phyloP scores from a whole-genome alignment of 2,797 vertebrate species.

The Acanthopagrus latus region DNA sequence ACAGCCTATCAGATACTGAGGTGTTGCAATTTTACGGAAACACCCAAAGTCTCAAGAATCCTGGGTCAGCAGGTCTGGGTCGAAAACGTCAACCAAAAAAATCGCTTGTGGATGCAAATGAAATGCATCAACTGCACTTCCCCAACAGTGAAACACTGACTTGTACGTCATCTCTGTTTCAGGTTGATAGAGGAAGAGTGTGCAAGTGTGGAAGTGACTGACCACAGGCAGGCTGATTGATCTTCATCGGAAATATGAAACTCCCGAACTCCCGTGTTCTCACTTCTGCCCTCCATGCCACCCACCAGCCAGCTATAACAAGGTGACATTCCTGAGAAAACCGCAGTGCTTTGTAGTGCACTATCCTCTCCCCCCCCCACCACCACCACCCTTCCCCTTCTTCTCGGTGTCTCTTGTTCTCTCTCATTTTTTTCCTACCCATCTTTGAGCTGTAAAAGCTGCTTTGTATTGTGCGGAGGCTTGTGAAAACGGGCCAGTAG shows the following conservation, averaged over 20 bases:
- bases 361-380: conserved; percentile 23
- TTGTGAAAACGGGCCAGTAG: conserved; percentile 79
- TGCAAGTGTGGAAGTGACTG: conserved; percentile 5
- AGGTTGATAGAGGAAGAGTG: conserved; percentile 17
- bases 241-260: conserved; percentile 38
- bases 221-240: conserved; percentile 21
- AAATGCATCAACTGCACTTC: conserved; percentile 5
- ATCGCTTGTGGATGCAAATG: neutral
- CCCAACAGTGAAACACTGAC: no score
- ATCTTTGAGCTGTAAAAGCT: conserved; percentile 69
- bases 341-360: conserved; percentile 56
- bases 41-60: conserved; percentile 23
- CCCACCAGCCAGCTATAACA: conserved; percentile 52
- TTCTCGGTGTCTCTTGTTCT: conserved; percentile 19
- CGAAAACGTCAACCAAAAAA: conserved; percentile 11
- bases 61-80: neutral
- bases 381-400: neutral
- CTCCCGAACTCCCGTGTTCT: conserved; percentile 24
- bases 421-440: conserved; percentile 5
- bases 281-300: conserved; percentile 42
- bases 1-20: conserved; percentile 37
- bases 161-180: conserved; percentile 13
- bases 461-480: conserved; percentile 75
- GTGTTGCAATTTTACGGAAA: conserved; percentile 43
- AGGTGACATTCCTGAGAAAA: conserved; percentile 77